These are phyloP conservation scores for Gobio occitaniae DNA, from an alignment of 2,797 vertebrate species.

Conservation along the genomic window DNA sequence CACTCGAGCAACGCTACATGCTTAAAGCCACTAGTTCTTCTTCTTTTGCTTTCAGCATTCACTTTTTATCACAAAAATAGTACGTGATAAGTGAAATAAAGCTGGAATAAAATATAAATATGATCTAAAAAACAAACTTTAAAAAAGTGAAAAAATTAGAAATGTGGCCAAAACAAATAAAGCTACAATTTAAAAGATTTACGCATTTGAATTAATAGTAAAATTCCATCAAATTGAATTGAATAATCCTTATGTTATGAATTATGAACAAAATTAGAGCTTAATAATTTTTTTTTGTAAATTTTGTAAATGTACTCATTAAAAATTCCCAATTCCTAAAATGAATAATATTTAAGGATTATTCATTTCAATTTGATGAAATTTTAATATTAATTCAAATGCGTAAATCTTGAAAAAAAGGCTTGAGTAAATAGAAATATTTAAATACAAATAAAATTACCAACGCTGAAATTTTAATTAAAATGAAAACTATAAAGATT, in stretches of 20 bases:
- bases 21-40: neutral
- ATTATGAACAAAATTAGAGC: no score
- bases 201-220: no score
- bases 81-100: neutral
- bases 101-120: neutral
- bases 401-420: no score
- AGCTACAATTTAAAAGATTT: neutral
- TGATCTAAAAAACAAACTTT: neutral
- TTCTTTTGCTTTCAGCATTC: conserved; percentile 28
- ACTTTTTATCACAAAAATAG: neutral
- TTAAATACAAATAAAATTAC: neutral
- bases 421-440: neutral
- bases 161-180: neutral
- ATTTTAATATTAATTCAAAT: no score
- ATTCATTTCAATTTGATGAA: no score
- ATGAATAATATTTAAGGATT: no score
- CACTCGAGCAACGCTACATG: neutral
- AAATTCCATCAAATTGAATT: no score
- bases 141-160: no score
- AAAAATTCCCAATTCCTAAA: no score
- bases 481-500: neutral
- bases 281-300: no score
- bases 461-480: neutral
- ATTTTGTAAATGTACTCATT: no score
- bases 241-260: no score